phyloP scores from a whole-genome alignment of 2,888 invertebrate genomes.

The Aphrophora alni region DNA sequence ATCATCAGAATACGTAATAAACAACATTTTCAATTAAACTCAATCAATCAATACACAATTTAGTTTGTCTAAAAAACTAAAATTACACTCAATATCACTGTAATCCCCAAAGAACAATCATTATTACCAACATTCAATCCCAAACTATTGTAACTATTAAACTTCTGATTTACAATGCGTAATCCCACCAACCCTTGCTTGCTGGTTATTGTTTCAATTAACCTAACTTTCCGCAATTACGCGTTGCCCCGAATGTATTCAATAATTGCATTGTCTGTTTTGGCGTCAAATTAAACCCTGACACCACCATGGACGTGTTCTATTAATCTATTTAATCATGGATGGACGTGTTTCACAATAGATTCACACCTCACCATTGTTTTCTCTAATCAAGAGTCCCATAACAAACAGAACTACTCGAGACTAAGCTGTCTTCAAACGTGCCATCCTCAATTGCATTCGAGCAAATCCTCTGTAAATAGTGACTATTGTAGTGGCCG shows the following conservation, averaged over 20 bases:
- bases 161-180: too few relatives aligned
- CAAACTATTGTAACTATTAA: slow-evolving; percentile 5
- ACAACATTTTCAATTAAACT: too few relatives aligned
- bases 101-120: neutral
- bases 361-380: neutral
- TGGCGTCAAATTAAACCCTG: neutral
- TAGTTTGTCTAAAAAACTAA: too few relatives aligned
- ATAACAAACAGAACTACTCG: neutral
- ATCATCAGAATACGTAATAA: too few relatives aligned
- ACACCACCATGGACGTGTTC: neutral
- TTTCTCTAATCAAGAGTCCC: neutral
- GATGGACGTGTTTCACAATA: neutral
- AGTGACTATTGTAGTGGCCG: neutral
- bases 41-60: too few relatives aligned
- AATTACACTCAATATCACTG: too few relatives aligned
- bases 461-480: neutral
- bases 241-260: neutral
- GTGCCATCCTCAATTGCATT: slow-evolving; percentile 2
- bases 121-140: neutral
- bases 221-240: neutral
- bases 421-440: slow-evolving; percentile 2
- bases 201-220: neutral
- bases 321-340: neutral
- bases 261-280: neutral
- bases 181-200: neutral